Base-by-base conservation (phyloP, 2,888 invertebrate genomes). In the Caenorhabditis macrosperma region DNA sequence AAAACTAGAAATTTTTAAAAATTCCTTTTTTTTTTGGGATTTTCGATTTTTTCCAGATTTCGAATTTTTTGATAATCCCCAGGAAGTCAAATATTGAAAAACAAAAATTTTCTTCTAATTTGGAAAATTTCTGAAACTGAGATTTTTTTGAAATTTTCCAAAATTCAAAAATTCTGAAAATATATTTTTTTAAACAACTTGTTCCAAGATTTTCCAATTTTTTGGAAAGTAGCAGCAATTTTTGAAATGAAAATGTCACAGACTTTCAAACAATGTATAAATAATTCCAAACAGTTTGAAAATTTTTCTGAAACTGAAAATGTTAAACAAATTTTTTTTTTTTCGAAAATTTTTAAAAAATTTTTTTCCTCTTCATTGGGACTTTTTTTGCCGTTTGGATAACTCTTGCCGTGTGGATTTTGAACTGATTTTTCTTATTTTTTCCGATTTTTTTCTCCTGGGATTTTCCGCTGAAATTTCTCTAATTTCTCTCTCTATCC, bases 321-420 rank as follows among this genome's bases (percentile, higher is more conserved):
- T 33, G 6, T 33, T 10, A 33, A 33, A 33, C 33, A 33, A 33
- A 33, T 7, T 10, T 33, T 10, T 10, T 10, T 7, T 7, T 33
- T 33, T 33, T 10, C 33, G 6, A 33, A 33, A 7, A 5, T 9
- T 7, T 7, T 33, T 5, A 33, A 7, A 9, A 33, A 33, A 33
- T 33, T 33, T 7, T 33, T 33, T 5, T 7, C 9, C 9, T 33
- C 9, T 38, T 33, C 9, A 1, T 2, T 44, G 10, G 1, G 28
- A 38, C 22, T 7, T 50, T 41, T 33, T 63, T 61, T 63, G 61
- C 63, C n/a, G 63, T 71, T 46, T 71, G 63, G 33, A 63, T 63
- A 55, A 24, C 54, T 72, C 28, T 66, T 66, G 57, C 59, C 52
- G 66, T 75, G 66, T 61, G n/a, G 28, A 48, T 46, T 48, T 61